A percentile compares a stretch with the other conserved stretches of the same genome.
Conservation (phyloP, 2,113 vertebrate genomes). For the Scomber scombrus region DNA sequence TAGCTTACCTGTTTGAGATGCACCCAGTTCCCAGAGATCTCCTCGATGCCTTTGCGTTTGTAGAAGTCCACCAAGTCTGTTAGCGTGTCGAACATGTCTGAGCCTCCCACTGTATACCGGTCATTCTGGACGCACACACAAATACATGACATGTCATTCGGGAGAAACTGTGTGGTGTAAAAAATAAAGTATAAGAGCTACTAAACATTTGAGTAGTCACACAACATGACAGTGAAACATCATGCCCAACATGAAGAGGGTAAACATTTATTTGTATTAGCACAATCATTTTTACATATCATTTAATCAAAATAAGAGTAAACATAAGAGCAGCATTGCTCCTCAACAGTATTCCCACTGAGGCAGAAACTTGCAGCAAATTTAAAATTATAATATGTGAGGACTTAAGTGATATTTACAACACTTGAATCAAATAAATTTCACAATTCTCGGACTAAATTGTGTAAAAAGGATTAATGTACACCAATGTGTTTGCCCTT, state of each 20-base stretch:
- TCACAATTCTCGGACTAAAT: background rate
- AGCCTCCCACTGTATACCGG: conserved; percentile 90
- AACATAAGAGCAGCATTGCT: too few species aligned
- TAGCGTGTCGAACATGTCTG: conserved; percentile 89
- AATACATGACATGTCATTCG: background rate
- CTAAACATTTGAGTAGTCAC: too few species aligned
- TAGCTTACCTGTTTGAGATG: conserved; percentile 85
- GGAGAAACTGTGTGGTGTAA: too few species aligned
- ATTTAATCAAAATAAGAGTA: too few species aligned
- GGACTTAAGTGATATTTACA: background rate
- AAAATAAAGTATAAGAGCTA: too few species aligned
- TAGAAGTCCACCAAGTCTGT: conserved; percentile 93
- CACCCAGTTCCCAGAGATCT: conserved; percentile 90
- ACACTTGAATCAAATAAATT: background rate
- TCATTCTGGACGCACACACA: conserved; percentile 84
- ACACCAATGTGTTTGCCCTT: background rate
- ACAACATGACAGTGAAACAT: too few species aligned
- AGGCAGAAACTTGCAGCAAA: background rate
- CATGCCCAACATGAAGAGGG: too few species aligned
- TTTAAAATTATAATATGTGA: background rate
- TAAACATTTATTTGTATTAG: too few species aligned
- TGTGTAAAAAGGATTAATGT: background rate
- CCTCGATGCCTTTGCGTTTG: conserved; percentile 92
- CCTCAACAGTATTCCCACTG: too few species aligned
- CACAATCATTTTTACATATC: too few species aligned